Conservation (phyloP, 1,140 invertebrate species). For the Drosophila tropicalis region DNA sequence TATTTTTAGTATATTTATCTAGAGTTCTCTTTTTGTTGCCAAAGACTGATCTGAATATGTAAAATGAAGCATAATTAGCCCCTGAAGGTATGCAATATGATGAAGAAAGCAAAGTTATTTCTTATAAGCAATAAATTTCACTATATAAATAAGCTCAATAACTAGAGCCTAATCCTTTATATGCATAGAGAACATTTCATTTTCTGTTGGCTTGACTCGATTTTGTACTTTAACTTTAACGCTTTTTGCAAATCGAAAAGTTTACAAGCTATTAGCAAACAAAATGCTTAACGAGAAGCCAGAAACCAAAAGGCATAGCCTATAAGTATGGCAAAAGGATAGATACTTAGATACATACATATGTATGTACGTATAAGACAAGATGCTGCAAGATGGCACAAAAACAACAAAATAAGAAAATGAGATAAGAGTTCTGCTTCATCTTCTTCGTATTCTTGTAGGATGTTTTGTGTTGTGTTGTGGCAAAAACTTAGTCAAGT, state of each 20-base stretch:
- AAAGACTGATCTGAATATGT: too few species aligned
- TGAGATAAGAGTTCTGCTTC: slow-evolving; percentile 9
- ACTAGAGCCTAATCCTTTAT: slow-evolving; percentile 12
- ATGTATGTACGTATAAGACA: not conserved
- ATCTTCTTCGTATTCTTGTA: not conserved
- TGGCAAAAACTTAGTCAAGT: slow-evolving; percentile 50
- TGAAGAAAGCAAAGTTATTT: too few species aligned
- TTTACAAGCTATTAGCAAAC: slow-evolving; percentile 46
- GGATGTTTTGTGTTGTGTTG: not conserved
- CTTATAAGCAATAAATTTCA: not conserved
- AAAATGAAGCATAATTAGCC: too few species aligned
- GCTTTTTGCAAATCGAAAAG: slow-evolving; percentile 52
- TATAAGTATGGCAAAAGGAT: slow-evolving; percentile 16
- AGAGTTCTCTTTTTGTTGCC: too few species aligned
- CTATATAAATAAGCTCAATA: slow-evolving; percentile 4
- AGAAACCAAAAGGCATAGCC: slow-evolving; percentile 19
- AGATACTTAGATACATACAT: not conserved
- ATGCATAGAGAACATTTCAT: slow-evolving; percentile 2
- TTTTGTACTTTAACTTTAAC: slow-evolving; percentile 51
- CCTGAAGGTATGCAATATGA: too few species aligned
- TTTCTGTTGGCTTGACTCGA: slow-evolving; percentile 14
- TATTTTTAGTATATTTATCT: too few species aligned
- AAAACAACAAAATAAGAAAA: slow-evolving; percentile 24
- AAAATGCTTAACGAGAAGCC: slow-evolving; percentile 45
- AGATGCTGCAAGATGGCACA: slow-evolving; percentile 30